These are phyloP conservation scores for Ariolimax columbianus DNA, from an alignment of 2,888 invertebrate genomes.

Conservation along the genomic window DNA sequence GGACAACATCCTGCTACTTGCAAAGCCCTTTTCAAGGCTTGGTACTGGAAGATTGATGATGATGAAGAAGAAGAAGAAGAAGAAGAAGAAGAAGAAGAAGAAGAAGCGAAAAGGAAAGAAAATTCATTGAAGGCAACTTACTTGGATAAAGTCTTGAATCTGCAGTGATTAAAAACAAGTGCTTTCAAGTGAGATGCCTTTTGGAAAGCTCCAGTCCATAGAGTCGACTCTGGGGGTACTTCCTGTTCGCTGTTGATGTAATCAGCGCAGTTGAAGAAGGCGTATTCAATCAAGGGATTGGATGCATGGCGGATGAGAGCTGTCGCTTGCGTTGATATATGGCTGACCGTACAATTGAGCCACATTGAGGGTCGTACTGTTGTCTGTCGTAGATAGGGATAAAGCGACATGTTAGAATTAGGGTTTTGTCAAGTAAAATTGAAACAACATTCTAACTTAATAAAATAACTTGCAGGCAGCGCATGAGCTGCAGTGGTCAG, in stretches of 20 bases:
- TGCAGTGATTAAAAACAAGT: slow-evolving; percentile 28
- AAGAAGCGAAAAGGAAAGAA: too few species aligned
- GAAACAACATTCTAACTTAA: too few species aligned
- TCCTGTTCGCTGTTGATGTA: neutral
- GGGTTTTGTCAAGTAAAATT: too few species aligned
- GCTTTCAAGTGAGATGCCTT: neutral
- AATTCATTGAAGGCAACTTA: neutral
- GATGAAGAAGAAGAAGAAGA: too few species aligned
- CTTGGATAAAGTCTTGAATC: slow-evolving; percentile 31
- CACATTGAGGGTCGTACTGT: neutral
- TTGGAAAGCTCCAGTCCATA: slow-evolving; percentile 36
- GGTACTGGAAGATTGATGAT: too few species aligned
- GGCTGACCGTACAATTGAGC: slow-evolving; percentile 50
- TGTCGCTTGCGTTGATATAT: slow-evolving; percentile 13
- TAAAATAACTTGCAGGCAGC: too few species aligned
- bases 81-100: too few species aligned
- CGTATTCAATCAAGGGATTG: slow-evolving; percentile 24
- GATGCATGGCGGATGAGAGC: slow-evolving; percentile 1
- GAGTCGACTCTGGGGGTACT: neutral
- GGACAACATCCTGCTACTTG: too few species aligned
- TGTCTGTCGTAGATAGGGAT: neutral
- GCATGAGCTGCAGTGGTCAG: too few species aligned
- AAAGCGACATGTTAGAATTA: neutral
- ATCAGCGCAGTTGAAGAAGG: slow-evolving; percentile 32
- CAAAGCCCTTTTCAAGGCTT: too few species aligned